Percentiles rank a stretch among this genome's conserved stretches.
phyloP scores from a whole-genome alignment of 1,140 invertebrate species.

The Drosophila nigrodunni region DNA sequence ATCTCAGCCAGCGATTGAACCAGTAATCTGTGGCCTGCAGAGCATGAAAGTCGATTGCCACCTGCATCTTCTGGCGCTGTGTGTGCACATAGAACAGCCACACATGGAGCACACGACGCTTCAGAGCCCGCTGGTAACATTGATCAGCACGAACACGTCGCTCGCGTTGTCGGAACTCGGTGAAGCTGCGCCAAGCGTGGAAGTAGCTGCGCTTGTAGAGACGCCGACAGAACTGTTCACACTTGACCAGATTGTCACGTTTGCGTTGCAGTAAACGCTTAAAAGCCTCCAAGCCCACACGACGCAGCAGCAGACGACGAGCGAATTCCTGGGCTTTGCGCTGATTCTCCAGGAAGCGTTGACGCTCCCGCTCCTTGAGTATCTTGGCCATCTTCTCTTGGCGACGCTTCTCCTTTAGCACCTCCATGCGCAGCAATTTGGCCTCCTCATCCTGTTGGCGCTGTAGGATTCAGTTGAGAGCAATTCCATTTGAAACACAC shows the following conservation, averaged over 20 bases:
- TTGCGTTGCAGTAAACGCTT: conserved; percentile 85
- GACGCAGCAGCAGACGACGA: conserved; percentile 85
- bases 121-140: conserved; percentile 85
- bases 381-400: conserved; percentile 87
- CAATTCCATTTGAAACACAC: not conserved
- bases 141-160: conserved; percentile 85
- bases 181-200: conserved; percentile 85
- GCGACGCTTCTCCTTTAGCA: conserved; percentile 86
- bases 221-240: conserved; percentile 84
- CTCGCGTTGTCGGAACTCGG: conserved; percentile 84
- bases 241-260: conserved; percentile 85
- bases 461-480: conserved; percentile 28
- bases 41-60: conserved; percentile 88
- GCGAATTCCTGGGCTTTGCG: conserved; percentile 87
- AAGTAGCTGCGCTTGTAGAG: conserved; percentile 85
- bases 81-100: conserved; percentile 85
- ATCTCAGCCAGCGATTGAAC: conserved; percentile 86
- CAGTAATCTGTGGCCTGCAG: conserved; percentile 85
- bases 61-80: conserved; percentile 86
- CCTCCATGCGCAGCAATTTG: conserved; percentile 86
- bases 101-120: conserved; percentile 74
- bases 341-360: conserved; percentile 85
- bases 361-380: conserved; percentile 85
- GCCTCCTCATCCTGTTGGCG: conserved; percentile 87
- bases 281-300: conserved; percentile 86